Conservation (phyloP, 64 coral and sea anemone genomes). For the Stichodactyla mertensii region DNA sequence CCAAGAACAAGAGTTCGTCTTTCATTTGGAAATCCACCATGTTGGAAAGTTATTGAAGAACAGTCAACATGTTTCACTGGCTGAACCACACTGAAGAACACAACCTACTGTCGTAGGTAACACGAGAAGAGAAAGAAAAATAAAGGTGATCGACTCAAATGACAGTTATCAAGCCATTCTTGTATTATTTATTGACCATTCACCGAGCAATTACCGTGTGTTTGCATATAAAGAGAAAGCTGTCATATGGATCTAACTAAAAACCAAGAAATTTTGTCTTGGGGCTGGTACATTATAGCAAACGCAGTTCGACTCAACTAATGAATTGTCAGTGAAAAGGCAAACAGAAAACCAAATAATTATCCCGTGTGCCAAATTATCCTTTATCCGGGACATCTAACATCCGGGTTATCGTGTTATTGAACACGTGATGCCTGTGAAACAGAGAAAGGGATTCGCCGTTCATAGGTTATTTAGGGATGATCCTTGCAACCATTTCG, state of each 20-base stretch:
- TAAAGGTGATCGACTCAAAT: not conserved
- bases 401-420: not conserved
- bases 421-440: not conserved
- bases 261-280: not conserved
- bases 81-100: not conserved
- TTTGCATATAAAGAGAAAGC: not conserved
- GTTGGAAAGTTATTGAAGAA: no score
- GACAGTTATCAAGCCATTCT: not conserved
- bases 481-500: no score
- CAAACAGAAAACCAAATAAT: not conserved
- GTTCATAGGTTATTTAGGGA: no score
- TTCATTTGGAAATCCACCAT: no score
- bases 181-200: not conserved
- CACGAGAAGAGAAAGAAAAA: not conserved
- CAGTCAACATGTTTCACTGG: no score
- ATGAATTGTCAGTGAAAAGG: not conserved
- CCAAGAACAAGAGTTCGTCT: no score
- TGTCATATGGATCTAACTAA: not conserved
- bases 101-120: not conserved
- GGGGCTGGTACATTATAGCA: not conserved
- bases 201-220: not conserved
- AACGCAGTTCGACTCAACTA: not conserved
- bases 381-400: not conserved
- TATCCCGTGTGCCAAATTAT: not conserved
- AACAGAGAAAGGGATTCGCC: not conserved